phyloP scores from a whole-genome alignment of 2,888 invertebrate species.

The Chirona hameri region DNA sequence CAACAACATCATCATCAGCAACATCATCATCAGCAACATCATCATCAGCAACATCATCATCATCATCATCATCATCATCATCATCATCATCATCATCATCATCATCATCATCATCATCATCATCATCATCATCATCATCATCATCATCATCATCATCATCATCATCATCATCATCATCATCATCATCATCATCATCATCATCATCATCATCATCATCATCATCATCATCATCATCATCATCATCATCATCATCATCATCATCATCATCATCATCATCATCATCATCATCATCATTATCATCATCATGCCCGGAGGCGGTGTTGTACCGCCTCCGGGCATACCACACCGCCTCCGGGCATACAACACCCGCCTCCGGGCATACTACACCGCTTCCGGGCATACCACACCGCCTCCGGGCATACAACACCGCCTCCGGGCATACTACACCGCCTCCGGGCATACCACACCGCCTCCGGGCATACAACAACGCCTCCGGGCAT shows the following conservation, averaged over 20 bases:
- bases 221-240: slow-evolving; percentile 22
- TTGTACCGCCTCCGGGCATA: too few relatives aligned
- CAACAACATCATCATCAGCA: too few relatives aligned
- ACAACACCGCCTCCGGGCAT: too few relatives aligned
- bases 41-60: too few relatives aligned
- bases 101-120: slow-evolving; percentile 22
- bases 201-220: slow-evolving; percentile 22
- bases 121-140: slow-evolving; percentile 22
- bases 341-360: too few relatives aligned
- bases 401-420: not conserved
- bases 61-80: slow-evolving; percentile 22
- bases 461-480: too few relatives aligned
- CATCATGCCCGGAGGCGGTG: not conserved
- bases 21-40: too few relatives aligned
- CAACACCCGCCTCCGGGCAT: too few relatives aligned
- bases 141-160: slow-evolving; percentile 22
- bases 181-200: slow-evolving; percentile 22
- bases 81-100: slow-evolving; percentile 22
- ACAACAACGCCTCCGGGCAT: too few relatives aligned
- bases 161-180: slow-evolving; percentile 22
- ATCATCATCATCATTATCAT: slow-evolving; percentile 22
- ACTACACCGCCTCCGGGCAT: too few relatives aligned
- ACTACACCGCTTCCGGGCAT: too few relatives aligned
- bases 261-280: slow-evolving; percentile 22
- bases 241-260: slow-evolving; percentile 22